A percentile compares a stretch with the other conserved stretches of the same genome.
phyloP scores from a whole-genome alignment of 2,113 vertebrate genomes.

The Ameiurus melas region DNA sequence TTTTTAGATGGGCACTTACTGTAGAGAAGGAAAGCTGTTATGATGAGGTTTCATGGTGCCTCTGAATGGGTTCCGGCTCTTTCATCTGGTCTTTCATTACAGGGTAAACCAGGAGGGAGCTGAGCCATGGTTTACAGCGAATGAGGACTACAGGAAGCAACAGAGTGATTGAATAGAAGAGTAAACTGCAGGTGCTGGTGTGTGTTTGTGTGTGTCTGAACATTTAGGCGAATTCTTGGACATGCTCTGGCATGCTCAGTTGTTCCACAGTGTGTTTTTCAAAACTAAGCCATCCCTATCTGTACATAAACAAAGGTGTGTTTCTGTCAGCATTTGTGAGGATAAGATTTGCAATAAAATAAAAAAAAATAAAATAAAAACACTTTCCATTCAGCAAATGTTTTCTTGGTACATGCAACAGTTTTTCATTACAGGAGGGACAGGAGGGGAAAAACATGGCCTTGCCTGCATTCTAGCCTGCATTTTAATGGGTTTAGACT shows the following conservation, averaged over 20 bases:
- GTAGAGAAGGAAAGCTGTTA: neutral
- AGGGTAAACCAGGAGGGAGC: neutral
- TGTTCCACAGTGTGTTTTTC: slow-evolving; percentile 1
- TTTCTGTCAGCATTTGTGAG: neutral
- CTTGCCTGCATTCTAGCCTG: neutral
- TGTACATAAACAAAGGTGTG: slow-evolving; percentile 17
- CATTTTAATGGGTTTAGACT: neutral
- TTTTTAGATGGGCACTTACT: neutral
- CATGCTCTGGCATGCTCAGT: slow-evolving; percentile 15
- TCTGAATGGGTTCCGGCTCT: slow-evolving; percentile 18
- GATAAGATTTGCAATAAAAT: neutral
- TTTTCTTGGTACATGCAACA: neutral
- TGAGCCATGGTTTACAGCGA: slow-evolving; percentile 12
- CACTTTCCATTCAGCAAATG: neutral
- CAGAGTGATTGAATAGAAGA: slow-evolving; percentile 28
- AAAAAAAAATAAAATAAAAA: neutral
- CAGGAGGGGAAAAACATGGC: neutral
- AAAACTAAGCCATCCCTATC: neutral
- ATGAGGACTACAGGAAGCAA: neutral
- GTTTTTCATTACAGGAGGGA: neutral
- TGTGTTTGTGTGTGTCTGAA: neutral
- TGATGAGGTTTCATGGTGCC: neutral
- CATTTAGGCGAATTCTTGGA: neutral
- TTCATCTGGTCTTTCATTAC: slow-evolving; percentile 40
- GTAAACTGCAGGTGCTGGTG: slow-evolving; percentile 27